These are phyloP conservation scores for Albula glossodonta DNA, from an alignment of 2,113 vertebrate genomes.

Conservation along the genomic window DNA sequence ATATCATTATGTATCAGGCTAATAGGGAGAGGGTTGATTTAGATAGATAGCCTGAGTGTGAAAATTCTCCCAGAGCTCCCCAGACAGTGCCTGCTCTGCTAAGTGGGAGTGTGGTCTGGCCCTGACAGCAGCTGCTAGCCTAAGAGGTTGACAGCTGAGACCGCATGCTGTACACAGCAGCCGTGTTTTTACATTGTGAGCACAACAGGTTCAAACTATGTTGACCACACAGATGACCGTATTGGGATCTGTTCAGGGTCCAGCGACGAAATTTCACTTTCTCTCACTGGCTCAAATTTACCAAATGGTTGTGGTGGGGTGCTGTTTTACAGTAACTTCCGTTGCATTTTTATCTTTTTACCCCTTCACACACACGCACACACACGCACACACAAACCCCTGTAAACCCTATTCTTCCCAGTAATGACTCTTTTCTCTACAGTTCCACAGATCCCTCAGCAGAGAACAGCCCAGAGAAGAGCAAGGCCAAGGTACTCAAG, in stretches of 20 bases:
- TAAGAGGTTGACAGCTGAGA: too few relatives aligned
- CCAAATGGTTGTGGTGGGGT: background rate
- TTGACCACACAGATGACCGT: background rate
- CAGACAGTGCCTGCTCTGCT: background rate
- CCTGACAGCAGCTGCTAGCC: background rate
- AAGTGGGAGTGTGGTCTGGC: too few relatives aligned
- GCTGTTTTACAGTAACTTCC: too few relatives aligned
- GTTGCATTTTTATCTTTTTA: too few relatives aligned
- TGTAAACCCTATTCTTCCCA: conserved; percentile 66
- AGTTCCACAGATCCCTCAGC: conserved; percentile 77
- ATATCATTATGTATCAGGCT: background rate
- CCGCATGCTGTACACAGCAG: background rate
- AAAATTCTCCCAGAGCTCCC: background rate
- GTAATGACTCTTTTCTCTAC: conserved; percentile 66
- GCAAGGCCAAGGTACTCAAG: conserved; percentile 79
- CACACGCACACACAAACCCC: conserved; percentile 29
- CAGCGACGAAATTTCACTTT: background rate
- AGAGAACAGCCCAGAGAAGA: conserved; percentile 82
- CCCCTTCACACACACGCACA: background rate
- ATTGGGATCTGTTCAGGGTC: background rate
- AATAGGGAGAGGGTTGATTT: background rate
- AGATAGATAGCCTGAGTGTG: background rate
- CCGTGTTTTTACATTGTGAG: background rate
- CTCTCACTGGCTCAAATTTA: background rate
- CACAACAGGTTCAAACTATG: too few relatives aligned